These are phyloP conservation scores for Stenolophus ochropezus DNA, from an alignment of 2,888 invertebrate genomes.

Conservation along the genomic window DNA sequence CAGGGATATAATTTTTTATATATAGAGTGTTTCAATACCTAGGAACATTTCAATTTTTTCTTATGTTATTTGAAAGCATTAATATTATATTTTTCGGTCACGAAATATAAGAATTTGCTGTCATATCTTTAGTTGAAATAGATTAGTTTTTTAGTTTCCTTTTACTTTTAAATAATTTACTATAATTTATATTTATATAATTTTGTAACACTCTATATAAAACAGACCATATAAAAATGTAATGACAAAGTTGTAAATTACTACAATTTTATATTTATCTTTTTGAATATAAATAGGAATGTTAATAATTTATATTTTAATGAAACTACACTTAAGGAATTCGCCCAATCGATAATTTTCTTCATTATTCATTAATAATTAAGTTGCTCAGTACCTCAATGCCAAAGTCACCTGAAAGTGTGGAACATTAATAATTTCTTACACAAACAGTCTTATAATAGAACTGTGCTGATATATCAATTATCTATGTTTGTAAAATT, in stretches of 20 bases:
- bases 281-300: neutral
- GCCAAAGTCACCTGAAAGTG: slow-evolving; percentile 21
- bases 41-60: neutral
- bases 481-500: neutral
- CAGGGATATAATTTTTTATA: neutral
- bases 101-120: neutral
- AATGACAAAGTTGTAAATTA: neutral
- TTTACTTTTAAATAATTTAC: too few species aligned
- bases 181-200: neutral
- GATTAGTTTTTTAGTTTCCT: too few species aligned
- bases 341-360: neutral
- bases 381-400: neutral
- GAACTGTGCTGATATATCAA: neutral
- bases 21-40: neutral
- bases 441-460: neutral
- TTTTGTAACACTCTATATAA: neutral
- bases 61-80: neutral
- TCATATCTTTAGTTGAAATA: too few species aligned
- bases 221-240: neutral
- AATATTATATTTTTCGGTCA: neutral
- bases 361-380: slow-evolving; percentile 28
- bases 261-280: slow-evolving; percentile 1
- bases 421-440: neutral
- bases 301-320: slow-evolving; percentile 16
- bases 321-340: neutral